A percentile compares a stretch with the other conserved stretches of the same genome.
Evolutionary conservation across 2,888 invertebrate genomes (phyloP).

Genomic region (Pandemis heparana): DNA sequence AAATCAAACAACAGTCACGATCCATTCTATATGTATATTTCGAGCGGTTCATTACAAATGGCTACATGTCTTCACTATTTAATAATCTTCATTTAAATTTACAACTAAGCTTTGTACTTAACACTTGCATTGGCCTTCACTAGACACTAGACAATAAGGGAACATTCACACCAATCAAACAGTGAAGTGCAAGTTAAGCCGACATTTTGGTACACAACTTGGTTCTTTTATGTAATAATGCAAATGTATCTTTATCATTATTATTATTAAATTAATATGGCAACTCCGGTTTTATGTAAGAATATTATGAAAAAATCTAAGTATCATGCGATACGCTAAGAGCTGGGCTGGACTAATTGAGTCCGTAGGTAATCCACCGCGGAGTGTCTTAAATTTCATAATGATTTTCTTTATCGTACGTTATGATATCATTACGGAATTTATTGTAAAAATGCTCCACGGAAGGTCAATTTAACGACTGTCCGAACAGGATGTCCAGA

Average conservation of each 20-base stretch:
- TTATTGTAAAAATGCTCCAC: too few relatives aligned
- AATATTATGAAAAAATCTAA: not conserved
- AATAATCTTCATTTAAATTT: slow-evolving; percentile 52
- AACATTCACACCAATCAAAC: slow-evolving; percentile 38
- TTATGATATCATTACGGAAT: too few relatives aligned
- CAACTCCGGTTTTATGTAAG: not conserved
- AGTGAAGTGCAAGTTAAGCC: slow-evolving; percentile 42
- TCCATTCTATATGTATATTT: slow-evolving; percentile 80
- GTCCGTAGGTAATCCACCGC: too few relatives aligned
- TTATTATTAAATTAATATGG: not conserved
- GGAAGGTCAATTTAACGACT: too few relatives aligned
- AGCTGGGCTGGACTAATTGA: too few relatives aligned
- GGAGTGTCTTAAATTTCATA: too few relatives aligned
- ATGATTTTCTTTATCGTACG: too few relatives aligned
- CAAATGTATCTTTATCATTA: not conserved
- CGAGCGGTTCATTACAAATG: slow-evolving; percentile 69
- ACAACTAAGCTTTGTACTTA: slow-evolving; percentile 79
- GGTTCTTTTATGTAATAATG: slow-evolving; percentile 7
- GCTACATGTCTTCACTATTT: slow-evolving; percentile 60
- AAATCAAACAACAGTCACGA: slow-evolving; percentile 56
- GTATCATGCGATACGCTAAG: not conserved
- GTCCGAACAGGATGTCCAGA: too few relatives aligned
- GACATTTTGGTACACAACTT: slow-evolving; percentile 12
- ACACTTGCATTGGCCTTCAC: slow-evolving; percentile 72
- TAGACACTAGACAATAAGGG: slow-evolving; percentile 30